phyloP scores from a whole-genome alignment of 2,113 vertebrate genomes.

The Ifrita kowaldi region DNA sequence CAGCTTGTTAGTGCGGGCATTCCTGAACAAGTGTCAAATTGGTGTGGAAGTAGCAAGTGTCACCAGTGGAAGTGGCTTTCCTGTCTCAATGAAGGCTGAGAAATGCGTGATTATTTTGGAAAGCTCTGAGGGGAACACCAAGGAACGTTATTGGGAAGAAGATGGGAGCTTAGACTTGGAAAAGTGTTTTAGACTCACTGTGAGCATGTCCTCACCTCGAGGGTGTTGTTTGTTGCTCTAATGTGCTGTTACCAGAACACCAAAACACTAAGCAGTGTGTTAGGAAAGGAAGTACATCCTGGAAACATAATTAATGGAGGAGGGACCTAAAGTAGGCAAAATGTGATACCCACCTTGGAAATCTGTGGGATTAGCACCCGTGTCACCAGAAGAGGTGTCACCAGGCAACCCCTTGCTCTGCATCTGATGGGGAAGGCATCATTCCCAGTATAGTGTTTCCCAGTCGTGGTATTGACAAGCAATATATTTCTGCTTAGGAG shows the following conservation, averaged over 20 bases:
- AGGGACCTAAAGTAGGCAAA: constrained; percentile 48
- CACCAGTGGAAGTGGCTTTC: neutral
- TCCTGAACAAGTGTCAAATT: neutral
- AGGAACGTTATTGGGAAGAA: neutral
- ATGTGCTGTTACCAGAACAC: neutral
- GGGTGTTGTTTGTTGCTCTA: neutral
- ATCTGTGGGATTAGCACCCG: neutral
- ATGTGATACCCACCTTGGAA: constrained; percentile 35
- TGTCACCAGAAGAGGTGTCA: neutral
- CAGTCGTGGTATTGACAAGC: neutral
- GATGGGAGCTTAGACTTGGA: neutral
- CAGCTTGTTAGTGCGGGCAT: neutral
- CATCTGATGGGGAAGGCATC: neutral
- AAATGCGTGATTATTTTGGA: neutral
- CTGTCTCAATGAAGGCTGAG: neutral
- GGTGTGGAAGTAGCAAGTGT: neutral
- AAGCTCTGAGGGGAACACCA: neutral
- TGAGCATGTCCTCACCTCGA: neutral
- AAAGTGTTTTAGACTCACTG: neutral
- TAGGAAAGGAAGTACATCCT: constrained; percentile 13
- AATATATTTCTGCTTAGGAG: neutral
- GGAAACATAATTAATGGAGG: constrained; percentile 5
- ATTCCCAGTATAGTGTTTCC: neutral
- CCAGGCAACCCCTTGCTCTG: neutral
- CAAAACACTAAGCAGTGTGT: neutral